phyloP scores from a whole-genome alignment of 2,888 invertebrate genomes.

The Drosophila histrio region DNA sequence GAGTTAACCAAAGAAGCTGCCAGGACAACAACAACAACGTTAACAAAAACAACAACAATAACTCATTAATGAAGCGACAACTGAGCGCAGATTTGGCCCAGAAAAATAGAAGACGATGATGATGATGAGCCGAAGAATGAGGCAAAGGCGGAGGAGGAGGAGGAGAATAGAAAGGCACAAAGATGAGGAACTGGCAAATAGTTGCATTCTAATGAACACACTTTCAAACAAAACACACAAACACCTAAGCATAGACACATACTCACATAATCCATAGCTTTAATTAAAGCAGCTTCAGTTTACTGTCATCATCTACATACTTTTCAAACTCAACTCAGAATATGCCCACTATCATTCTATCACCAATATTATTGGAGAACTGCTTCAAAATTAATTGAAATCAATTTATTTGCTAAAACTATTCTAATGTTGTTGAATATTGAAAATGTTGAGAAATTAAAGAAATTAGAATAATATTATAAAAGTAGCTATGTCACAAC shows the following conservation, averaged over 20 bases:
- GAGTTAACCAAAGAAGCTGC: conserved; percentile 20
- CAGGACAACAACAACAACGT: conserved; percentile 2
- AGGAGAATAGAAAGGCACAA: not conserved
- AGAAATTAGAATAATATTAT: no score
- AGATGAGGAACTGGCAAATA: conserved; percentile 48
- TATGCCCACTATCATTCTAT: no score
- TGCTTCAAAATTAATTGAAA: no score
- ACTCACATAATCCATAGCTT: not conserved
- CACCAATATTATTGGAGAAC: no score
- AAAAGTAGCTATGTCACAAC: no score
- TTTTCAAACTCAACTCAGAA: not conserved
- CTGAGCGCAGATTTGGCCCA: conserved; percentile 38
- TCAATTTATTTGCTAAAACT: no score
- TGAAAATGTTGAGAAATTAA: no score
- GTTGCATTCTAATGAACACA: conserved; percentile 71
- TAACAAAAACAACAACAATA: conserved; percentile 46
- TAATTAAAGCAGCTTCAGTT: conserved; percentile 49
- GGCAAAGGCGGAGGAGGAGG: not conserved
- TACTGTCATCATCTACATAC: conserved; percentile 13
- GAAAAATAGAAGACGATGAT: not conserved
- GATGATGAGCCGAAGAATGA: conserved; percentile 8
- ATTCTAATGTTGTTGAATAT: no score
- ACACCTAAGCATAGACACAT: not conserved
- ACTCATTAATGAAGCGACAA: conserved; percentile 68
- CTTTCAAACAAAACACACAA: conserved; percentile 3